Evolutionary conservation across 2,888 invertebrate species (phyloP), one percentile per base, ranked within the genome.

Genomic region (Parasteatoda lunata): DNA sequence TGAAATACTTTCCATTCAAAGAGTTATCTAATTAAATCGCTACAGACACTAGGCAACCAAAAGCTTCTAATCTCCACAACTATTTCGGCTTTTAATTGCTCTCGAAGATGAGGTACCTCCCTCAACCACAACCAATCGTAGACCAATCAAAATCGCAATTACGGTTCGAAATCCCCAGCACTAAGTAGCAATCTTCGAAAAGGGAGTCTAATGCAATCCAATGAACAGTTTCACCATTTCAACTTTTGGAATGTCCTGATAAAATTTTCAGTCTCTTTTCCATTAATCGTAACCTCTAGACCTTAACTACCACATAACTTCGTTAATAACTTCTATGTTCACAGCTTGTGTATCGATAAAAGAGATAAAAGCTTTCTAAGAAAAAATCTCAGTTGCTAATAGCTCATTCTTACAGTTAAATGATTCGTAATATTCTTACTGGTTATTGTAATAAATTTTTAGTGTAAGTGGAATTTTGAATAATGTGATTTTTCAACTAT

Each of bases 131-230:
- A 15, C 79, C 72, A 79, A 78, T 78, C 78, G 59, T 54, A 15
- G 69, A 69, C 64, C 79, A 79, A 73, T 81, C 73, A 81, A 66
- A 73, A 59, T 45, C 51, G 48, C 81, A 81, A 81, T 81, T 81
- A 75, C 73, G 49, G 47, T 7, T 47, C 59, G 52, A 68, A 79
- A 81, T 75, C 73, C 66, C 68, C 48, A 51, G 11, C 73, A 30
- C 45, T 81, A 81, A 81, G 65, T 73, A 52, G 72, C 81, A 71
- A 47, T 71, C 71, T 49, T 65, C 73, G 15, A 68, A 45, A 65
- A 79, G 65, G 79, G 15, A 30, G 30, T 6, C 5, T 59, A 13
- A 11, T 59, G 71, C 79, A 73, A 73, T 81, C 72, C 47, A 54
- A 73, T 81, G 65, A 73, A 54, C 49, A 30, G 8, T n/a, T 13